Percentiles rank a stretch among this genome's conserved stretches.
Evolutionary conservation across 2,888 invertebrate genomes (phyloP).

Genomic region (Bembecia ichneumoniformis): DNA sequence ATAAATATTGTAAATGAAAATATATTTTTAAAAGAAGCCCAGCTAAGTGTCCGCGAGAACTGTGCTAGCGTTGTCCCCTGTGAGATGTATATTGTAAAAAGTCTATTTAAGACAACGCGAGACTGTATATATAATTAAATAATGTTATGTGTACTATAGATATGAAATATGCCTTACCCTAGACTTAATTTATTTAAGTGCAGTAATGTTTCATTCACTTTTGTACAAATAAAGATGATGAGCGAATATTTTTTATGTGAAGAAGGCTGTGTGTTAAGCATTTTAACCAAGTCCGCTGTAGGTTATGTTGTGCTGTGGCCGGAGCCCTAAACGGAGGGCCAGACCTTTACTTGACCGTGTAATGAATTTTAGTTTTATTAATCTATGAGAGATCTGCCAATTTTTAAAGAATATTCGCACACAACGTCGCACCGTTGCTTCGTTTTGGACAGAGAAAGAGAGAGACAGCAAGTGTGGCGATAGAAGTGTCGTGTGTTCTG

Average conservation of each 20-base stretch:
- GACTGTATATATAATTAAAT: constrained; percentile 57
- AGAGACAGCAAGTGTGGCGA: too few relatives aligned
- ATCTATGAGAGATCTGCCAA: constrained; percentile 55
- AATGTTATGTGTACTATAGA: constrained; percentile 42
- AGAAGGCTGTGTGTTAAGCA: constrained; percentile 65
- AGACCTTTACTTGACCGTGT: not conserved
- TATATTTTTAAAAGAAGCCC: too few relatives aligned
- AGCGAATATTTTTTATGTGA: constrained; percentile 26
- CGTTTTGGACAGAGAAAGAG: too few relatives aligned
- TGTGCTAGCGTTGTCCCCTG: too few relatives aligned
- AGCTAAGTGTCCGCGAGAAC: too few relatives aligned
- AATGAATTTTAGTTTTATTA: constrained; percentile 26
- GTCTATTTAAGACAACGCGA: constrained; percentile 62
- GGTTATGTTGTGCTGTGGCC: not conserved
- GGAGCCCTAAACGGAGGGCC: too few relatives aligned
- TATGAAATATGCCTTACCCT: constrained; percentile 56
- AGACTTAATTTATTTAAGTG: constrained; percentile 35
- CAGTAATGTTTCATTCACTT: constrained; percentile 33
- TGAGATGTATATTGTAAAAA: constrained; percentile 31
- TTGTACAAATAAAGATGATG: constrained; percentile 41
- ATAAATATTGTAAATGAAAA: too few relatives aligned
- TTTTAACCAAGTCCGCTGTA: constrained; percentile 34
- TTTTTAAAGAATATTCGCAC: constrained; percentile 17
- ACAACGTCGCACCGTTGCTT: too few relatives aligned
- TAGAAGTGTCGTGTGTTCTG: too few relatives aligned